Evolutionary conservation across 35 echinoderm and acorn worm genomes (phyloP).

Genomic region (Lytechinus pictus): DNA sequence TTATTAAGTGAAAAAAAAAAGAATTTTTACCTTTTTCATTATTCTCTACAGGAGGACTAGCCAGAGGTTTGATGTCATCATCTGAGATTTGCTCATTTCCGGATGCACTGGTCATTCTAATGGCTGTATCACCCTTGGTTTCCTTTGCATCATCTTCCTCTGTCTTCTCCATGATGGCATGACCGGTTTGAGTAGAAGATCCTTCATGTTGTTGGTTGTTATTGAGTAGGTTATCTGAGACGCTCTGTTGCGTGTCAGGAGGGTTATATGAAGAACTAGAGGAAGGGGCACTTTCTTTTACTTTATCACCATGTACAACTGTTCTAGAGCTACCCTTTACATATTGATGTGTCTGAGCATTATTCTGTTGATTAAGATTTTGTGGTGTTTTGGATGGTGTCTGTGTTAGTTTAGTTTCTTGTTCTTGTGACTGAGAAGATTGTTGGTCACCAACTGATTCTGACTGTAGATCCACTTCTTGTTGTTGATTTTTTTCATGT

Average conservation of each 20-base stretch:
- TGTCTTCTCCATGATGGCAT: not conserved
- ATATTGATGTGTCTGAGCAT: not conserved
- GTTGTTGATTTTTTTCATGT: not conserved
- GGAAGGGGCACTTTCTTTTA: not conserved
- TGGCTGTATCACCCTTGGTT: constrained; percentile 43
- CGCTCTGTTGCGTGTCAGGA: not conserved
- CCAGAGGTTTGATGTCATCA: constrained; percentile 12
- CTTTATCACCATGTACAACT: not conserved
- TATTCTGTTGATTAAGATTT: not conserved
- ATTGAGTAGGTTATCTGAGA: not conserved
- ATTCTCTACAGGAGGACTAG: constrained; percentile 18
- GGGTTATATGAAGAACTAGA: not conserved
- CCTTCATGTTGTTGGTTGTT: not conserved
- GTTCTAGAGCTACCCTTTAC: constrained; percentile 10
- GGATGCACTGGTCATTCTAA: not conserved
- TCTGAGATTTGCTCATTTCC: not conserved
- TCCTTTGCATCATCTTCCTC: not conserved
- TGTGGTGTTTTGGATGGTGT: not conserved
- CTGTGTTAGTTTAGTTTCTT: not conserved
- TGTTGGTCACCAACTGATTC: not conserved
- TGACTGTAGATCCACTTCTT: not conserved
- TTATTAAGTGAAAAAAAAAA: too few relatives aligned
- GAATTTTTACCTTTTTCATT: not conserved
- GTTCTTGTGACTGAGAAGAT: not conserved
- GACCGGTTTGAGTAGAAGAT: not conserved